These are phyloP conservation scores for Drosophila gunungcola DNA, from an alignment of 1,140 invertebrate species.

Conservation along the genomic window DNA sequence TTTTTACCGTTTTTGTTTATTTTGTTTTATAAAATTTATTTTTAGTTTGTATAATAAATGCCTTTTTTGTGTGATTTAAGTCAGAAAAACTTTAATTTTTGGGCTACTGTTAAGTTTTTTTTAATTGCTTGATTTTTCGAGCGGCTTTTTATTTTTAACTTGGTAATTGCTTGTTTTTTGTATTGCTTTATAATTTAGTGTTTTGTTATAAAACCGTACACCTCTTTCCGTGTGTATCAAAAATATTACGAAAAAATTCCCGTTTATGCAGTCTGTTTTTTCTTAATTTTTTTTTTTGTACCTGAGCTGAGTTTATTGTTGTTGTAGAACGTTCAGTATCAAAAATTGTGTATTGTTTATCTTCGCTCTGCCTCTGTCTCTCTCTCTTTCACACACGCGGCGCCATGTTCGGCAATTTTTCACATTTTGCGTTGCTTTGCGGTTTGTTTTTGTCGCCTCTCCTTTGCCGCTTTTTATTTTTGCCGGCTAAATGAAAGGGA, in stretches of 20 bases:
- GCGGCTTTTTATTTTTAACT: constrained; percentile 1
- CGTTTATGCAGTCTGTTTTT: constrained; percentile 29
- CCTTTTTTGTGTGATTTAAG: background rate
- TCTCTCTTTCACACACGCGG: constrained; percentile 43
- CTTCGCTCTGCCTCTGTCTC: constrained; percentile 10
- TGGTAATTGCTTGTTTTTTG: constrained; percentile 7
- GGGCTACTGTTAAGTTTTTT: background rate
- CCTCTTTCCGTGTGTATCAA: constrained; percentile 28
- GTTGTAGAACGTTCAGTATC: constrained; percentile 46
- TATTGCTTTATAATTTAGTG: constrained; percentile 2
- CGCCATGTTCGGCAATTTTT: constrained; percentile 52
- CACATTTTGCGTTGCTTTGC: constrained; percentile 41
- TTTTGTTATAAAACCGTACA: constrained; percentile 9
- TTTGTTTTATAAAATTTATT: background rate
- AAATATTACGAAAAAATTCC: constrained; percentile 44
- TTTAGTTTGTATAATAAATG: constrained; percentile 4
- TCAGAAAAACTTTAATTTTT: background rate
- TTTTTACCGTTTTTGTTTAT: background rate
- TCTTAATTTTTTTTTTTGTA: constrained; percentile 20
- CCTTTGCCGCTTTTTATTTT: constrained; percentile 21
- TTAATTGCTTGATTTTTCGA: constrained; percentile 14
- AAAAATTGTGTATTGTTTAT: constrained; percentile 39
- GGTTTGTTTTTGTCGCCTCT: constrained; percentile 18
- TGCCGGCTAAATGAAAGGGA: constrained; percentile 29
- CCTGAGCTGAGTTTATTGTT: constrained; percentile 47